These are phyloP conservation scores for Rhogogaster chlorosoma DNA, from an alignment of 2,888 invertebrate species.

Conservation along the genomic window DNA sequence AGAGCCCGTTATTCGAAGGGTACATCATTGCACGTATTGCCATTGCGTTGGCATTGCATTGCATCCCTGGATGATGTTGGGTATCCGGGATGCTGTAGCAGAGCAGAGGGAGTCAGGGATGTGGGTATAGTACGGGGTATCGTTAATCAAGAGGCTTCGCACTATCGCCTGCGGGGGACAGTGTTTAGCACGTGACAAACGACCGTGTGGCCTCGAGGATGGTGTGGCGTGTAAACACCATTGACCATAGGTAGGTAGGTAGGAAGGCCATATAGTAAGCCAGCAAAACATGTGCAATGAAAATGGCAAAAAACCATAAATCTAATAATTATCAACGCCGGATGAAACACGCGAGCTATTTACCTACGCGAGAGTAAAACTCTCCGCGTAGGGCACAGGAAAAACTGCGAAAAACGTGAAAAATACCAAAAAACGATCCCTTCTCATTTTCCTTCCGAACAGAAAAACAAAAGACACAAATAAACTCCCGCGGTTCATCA, in stretches of 20 bases:
- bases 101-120: neutral
- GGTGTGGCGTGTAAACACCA: slow-evolving; percentile 46
- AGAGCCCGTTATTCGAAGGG: slow-evolving; percentile 21
- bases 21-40: slow-evolving; percentile 18
- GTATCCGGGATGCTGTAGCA: neutral
- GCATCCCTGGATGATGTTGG: neutral
- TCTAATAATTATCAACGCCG: slow-evolving; percentile 13
- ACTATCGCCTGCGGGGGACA: slow-evolving; percentile 51
- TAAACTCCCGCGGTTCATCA: neutral
- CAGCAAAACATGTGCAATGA: slow-evolving; percentile 35
- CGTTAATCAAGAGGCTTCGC: slow-evolving; percentile 64
- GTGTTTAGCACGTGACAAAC: slow-evolving; percentile 51
- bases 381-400: neutral
- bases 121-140: slow-evolving; percentile 68
- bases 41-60: neutral
- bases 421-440: neutral
- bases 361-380: neutral
- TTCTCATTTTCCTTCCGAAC: neutral
- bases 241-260: neutral
- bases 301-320: slow-evolving; percentile 41
- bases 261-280: neutral
- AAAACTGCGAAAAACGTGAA: neutral
- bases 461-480: neutral
- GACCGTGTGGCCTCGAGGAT: slow-evolving; percentile 29
- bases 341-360: neutral